phyloP scores from a whole-genome alignment of 2,888 invertebrate genomes.

The Spilosoma lubricipeda region DNA sequence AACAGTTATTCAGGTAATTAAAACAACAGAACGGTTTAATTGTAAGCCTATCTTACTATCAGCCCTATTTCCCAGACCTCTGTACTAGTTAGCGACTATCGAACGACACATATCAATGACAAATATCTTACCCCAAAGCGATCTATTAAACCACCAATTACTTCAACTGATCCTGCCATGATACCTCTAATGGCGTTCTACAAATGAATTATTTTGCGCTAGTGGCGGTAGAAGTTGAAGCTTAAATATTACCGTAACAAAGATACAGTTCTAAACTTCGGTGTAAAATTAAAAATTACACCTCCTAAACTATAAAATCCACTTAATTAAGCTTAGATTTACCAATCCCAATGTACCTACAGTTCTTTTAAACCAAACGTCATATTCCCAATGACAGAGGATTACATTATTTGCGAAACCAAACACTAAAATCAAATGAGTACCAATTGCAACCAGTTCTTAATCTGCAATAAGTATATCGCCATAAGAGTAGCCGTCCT shows the following conservation, averaged over 20 bases:
- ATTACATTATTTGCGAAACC: neutral
- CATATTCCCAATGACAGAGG: neutral
- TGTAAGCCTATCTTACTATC: constrained; percentile 14
- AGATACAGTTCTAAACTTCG: neutral
- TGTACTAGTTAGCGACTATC: constrained; percentile 36
- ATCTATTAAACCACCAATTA: constrained; percentile 49
- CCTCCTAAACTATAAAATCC: too few species aligned
- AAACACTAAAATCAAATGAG: neutral
- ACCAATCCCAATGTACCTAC: neutral
- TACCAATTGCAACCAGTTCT: constrained; percentile 1
- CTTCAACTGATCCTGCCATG: constrained; percentile 31
- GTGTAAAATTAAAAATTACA: too few species aligned
- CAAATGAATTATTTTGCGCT: constrained; percentile 15
- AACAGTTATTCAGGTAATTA: constrained; percentile 3
- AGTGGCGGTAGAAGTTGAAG: neutral
- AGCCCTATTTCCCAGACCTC: constrained; percentile 26
- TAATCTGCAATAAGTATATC: constrained; percentile 14
- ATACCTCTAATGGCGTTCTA: constrained; percentile 30
- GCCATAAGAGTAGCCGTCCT: constrained; percentile 32
- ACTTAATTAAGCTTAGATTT: neutral
- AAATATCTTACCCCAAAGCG: constrained; percentile 45
- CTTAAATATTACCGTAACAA: neutral
- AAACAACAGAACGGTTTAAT: constrained; percentile 13
- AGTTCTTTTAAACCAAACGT: neutral
- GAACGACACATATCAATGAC: constrained; percentile 44